Conservation (phyloP, 1,140 invertebrate genomes). For the Prorops nasuta region DNA sequence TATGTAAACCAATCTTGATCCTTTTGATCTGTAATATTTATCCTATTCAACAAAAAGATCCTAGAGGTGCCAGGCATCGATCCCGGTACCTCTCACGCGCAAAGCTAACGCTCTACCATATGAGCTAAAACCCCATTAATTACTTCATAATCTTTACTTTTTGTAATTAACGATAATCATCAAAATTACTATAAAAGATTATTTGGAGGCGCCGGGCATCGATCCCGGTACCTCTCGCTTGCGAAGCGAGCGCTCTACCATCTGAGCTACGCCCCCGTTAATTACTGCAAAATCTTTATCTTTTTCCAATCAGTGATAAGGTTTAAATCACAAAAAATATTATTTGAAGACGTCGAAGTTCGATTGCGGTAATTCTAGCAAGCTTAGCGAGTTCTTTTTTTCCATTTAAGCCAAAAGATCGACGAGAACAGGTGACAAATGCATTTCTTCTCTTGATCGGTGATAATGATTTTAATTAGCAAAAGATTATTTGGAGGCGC, state of each 20-base stretch:
- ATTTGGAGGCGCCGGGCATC: slow-evolving; percentile 77
- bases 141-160: neutral
- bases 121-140: no score
- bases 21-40: no score
- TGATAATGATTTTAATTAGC: slow-evolving; percentile 46
- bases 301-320: neutral
- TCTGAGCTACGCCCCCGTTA: slow-evolving; percentile 73
- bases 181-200: slow-evolving; percentile 41
- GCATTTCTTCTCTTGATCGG: neutral
- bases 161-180: neutral
- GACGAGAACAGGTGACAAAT: no score
- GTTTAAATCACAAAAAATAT: no score
- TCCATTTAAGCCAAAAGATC: no score
- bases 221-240: slow-evolving; percentile 84
- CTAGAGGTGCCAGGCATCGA: no score
- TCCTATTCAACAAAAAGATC: no score
- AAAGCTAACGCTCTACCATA: no score
- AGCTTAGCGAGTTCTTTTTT: slow-evolving; percentile 82
- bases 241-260: slow-evolving; percentile 85
- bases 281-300: neutral
- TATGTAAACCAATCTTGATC: neutral
- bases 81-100: no score
- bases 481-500: slow-evolving; percentile 59
- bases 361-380: slow-evolving; percentile 80
- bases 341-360: no score